Evolutionary conservation across 2,113 vertebrate species (phyloP).

Genomic region (Candoia aspera): DNA sequence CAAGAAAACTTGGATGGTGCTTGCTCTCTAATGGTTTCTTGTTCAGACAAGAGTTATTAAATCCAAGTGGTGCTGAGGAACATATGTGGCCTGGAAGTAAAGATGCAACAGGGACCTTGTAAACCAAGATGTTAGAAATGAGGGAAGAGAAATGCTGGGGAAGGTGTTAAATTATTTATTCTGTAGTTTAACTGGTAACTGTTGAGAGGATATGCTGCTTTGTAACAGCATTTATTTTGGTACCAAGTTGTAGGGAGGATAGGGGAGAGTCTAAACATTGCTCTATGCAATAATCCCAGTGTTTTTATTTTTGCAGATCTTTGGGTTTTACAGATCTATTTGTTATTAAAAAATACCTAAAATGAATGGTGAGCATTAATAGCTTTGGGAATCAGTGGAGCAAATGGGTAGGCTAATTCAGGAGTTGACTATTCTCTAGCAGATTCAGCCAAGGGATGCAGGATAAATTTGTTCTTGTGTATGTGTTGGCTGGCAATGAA

Average conservation of each 20-base stretch:
- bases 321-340: slow-evolving; percentile 31
- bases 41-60: background rate
- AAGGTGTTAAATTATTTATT: slow-evolving; percentile 67
- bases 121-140: background rate
- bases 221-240: slow-evolving; percentile 64
- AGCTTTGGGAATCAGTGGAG: rapidly evolving
- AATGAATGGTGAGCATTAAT: background rate
- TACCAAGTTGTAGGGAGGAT: slow-evolving; percentile 29
- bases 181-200: slow-evolving; percentile 60
- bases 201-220: slow-evolving; percentile 59
- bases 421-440: background rate
- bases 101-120: background rate
- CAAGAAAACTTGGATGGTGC: background rate
- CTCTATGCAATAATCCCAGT: slow-evolving; percentile 64
- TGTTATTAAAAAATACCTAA: slow-evolving; percentile 59
- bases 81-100: background rate
- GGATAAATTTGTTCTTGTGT: background rate
- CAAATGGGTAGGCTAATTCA: background rate
- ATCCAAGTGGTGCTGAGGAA: background rate
- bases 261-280: slow-evolving; percentile 36
- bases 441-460: background rate
- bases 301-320: slow-evolving; percentile 39
- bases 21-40: background rate
- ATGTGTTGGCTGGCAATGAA: background rate
- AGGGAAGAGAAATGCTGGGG: background rate